Conservation (phyloP, 2,888 invertebrate species). For the Ferdinandea cuprea region DNA sequence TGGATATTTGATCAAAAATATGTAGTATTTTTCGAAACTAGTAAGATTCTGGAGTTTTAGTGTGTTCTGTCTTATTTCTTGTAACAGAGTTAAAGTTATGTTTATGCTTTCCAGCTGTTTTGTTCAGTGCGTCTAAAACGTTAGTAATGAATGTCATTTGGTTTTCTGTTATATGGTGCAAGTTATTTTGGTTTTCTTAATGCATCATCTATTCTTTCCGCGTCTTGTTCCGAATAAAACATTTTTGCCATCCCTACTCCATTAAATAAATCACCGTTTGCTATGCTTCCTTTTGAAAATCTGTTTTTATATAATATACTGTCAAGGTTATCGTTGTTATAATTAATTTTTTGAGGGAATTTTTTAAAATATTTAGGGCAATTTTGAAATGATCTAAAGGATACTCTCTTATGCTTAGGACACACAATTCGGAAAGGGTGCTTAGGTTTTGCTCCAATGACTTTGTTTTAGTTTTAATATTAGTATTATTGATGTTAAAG, state of each 20-base stretch:
- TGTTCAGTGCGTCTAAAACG: slow-evolving; percentile 4
- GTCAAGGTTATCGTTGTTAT: slow-evolving; percentile 7
- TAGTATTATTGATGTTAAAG: no score
- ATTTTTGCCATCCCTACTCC: slow-evolving; percentile 14
- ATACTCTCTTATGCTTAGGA: slow-evolving; percentile 1
- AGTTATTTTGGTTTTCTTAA: slow-evolving; percentile 8
- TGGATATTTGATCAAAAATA: slow-evolving; percentile 2
- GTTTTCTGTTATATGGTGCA: slow-evolving; percentile 19
- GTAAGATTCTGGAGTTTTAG: slow-evolving; percentile 11
- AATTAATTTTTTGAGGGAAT: slow-evolving; percentile 9
- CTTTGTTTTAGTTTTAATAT: no score
- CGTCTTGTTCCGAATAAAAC: slow-evolving; percentile 17
- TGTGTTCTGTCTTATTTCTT: slow-evolving; percentile 12
- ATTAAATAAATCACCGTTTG: slow-evolving; percentile 7
- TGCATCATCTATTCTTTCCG: background rate
- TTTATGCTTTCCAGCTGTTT: slow-evolving; percentile 12
- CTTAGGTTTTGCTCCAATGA: no score
- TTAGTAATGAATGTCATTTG: slow-evolving; percentile 7
- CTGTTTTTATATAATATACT: slow-evolving; percentile 13
- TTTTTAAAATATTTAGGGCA: background rate
- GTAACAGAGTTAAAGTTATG: slow-evolving; percentile 3
- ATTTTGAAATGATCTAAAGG: slow-evolving; percentile 8
- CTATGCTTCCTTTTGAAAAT: background rate
- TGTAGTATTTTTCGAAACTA: slow-evolving; percentile 7
- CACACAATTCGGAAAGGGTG: slow-evolving; percentile 1